Evolutionary conservation across 2,888 invertebrate genomes (phyloP).

Genomic region (Lasioglossum marginatum): DNA sequence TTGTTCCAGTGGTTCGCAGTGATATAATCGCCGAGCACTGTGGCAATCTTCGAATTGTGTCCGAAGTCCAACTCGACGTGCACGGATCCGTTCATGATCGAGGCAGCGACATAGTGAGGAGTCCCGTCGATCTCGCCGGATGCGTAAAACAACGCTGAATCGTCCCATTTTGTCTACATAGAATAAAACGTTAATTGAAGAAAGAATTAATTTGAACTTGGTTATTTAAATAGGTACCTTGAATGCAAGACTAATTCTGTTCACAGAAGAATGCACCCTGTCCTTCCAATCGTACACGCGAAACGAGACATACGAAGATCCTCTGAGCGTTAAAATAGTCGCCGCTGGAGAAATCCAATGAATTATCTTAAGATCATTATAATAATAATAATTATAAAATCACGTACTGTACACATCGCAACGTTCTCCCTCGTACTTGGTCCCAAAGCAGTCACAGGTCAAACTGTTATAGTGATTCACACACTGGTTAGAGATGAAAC

Average conservation of each 20-base stretch:
- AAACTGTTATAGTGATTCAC: conserved; percentile 96
- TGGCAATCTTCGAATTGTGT: conserved; percentile 89
- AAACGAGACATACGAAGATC: conserved; percentile 96
- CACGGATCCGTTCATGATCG: conserved; percentile 92
- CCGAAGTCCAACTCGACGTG: conserved; percentile 95
- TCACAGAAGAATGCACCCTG: conserved; percentile 94
- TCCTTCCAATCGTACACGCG: conserved; percentile 97
- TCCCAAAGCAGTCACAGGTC: conserved; percentile 97
- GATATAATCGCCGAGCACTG: conserved; percentile 89
- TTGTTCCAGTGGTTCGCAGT: conserved; percentile 95
- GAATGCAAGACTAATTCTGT: conserved; percentile 95
- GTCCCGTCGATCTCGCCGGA: conserved; percentile 95
- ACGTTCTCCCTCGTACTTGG: conserved; percentile 95
- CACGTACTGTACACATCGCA: conserved; percentile 96
- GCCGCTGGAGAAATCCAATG: conserved; percentile 88
- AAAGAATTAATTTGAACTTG: background rate
- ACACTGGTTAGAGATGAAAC: conserved; percentile 94
- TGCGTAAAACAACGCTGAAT: conserved; percentile 96
- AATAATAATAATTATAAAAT: background rate
- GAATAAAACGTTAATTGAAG: background rate
- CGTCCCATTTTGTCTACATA: conserved; percentile 93
- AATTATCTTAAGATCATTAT: background rate
- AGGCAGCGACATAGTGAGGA: conserved; percentile 95
- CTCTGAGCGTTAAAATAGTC: conserved; percentile 93
- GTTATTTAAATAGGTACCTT: conserved; percentile 86